A percentile compares a stretch with the other conserved stretches of the same genome.
phyloP scores from a whole-genome alignment of 2,113 vertebrate genomes.

The Falco punctatus region DNA sequence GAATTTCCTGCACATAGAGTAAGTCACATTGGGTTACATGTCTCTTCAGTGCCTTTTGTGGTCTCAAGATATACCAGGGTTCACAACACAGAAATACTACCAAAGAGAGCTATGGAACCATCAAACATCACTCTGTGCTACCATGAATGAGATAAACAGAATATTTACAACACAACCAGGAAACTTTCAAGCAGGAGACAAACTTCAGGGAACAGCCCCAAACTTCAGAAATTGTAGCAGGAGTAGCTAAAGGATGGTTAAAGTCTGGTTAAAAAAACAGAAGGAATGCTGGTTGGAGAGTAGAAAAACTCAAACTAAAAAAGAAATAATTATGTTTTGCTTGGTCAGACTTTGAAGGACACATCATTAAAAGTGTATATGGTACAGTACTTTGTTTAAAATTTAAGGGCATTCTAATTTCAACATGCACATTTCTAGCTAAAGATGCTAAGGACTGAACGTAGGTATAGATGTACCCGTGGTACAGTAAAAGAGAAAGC shows the following conservation, averaged over 20 bases:
- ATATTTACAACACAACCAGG: not conserved
- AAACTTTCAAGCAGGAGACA: not conserved
- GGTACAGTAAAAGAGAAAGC: not conserved
- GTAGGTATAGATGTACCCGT: not conserved
- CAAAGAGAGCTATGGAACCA: not conserved
- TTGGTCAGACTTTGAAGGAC: not conserved
- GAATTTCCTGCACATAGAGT: not conserved
- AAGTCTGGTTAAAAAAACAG: not conserved
- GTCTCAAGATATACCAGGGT: not conserved
- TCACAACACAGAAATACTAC: not conserved
- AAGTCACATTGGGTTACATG: not conserved
- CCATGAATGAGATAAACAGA: not conserved
- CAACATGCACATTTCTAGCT: not conserved
- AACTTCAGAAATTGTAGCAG: not conserved
- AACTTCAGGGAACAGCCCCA: not conserved
- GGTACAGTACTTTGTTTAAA: not conserved
- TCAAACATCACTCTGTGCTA: not conserved
- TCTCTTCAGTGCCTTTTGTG: not conserved
- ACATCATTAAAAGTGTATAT: not conserved
- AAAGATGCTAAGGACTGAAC: not conserved
- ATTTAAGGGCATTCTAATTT: not conserved
- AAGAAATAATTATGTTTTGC: not conserved
- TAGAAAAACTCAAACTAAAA: not conserved
- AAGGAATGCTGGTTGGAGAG: not conserved
- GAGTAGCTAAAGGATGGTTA: not conserved